A percentile compares a stretch with the other conserved stretches of the same genome.
Conservation (phyloP, 2,888 invertebrate species). For the Nematopogon swammerdamellus region DNA sequence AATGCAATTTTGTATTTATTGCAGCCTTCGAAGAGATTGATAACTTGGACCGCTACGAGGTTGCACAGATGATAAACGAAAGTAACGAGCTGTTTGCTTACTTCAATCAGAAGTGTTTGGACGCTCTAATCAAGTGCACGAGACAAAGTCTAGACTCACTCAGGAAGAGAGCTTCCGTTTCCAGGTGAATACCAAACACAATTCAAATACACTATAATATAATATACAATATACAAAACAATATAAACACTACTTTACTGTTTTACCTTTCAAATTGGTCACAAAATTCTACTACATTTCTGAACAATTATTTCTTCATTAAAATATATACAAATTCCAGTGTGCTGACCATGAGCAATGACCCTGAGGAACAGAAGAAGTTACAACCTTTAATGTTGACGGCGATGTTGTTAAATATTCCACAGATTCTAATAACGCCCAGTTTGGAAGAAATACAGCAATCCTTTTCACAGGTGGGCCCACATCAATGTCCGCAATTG, state of each 20-base stretch:
- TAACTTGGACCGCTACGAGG: slow-evolving; percentile 55
- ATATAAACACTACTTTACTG: too few species aligned
- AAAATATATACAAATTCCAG: slow-evolving; percentile 16
- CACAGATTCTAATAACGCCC: slow-evolving; percentile 59
- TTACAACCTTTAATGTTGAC: slow-evolving; percentile 58
- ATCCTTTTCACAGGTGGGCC: slow-evolving; percentile 57
- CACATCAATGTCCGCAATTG: too few species aligned
- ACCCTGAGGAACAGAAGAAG: slow-evolving; percentile 44
- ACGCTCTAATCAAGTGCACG: slow-evolving; percentile 71
- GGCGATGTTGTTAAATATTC: slow-evolving; percentile 63
- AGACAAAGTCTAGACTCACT: slow-evolving; percentile 70
- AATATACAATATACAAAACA: too few species aligned
- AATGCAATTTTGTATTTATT: too few species aligned
- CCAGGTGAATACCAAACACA: too few species aligned
- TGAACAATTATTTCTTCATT: too few species aligned
- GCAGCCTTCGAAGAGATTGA: slow-evolving; percentile 64
- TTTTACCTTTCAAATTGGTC: neutral
- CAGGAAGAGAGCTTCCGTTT: slow-evolving; percentile 57
- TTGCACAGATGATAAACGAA: slow-evolving; percentile 62
- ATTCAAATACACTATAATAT: too few species aligned
- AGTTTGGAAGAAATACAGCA: slow-evolving; percentile 69
- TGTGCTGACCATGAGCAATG: slow-evolving; percentile 45
- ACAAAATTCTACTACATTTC: too few species aligned
- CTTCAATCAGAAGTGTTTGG: slow-evolving; percentile 72
- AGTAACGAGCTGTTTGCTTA: slow-evolving; percentile 79